phyloP scores from a whole-genome alignment of 2,113 vertebrate species.

The Ammodytes dubius region DNA sequence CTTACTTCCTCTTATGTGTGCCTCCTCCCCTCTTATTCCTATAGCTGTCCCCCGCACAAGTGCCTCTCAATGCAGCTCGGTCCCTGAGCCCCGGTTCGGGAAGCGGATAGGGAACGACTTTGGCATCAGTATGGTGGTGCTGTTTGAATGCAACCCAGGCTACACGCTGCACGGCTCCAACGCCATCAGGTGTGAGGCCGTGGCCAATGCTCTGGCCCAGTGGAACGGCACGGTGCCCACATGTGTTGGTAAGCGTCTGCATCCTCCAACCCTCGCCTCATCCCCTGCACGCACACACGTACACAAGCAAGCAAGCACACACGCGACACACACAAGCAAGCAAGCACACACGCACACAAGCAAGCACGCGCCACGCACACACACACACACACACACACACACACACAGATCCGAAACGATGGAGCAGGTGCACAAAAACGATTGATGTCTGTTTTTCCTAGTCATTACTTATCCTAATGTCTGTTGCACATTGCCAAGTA shows the following conservation, averaged over 20 bases:
- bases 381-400: constrained; percentile 10
- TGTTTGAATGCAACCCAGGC: constrained; percentile 97
- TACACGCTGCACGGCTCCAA: constrained; percentile 93
- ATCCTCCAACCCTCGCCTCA: constrained; percentile 5
- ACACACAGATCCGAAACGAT: constrained; percentile 18
- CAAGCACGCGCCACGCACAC: constrained; percentile 6
- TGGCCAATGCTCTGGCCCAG: constrained; percentile 94
- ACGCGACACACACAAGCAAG: not conserved
- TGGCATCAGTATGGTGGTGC: constrained; percentile 91
- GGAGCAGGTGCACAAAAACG: constrained; percentile 47
- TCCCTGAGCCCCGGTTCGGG: constrained; percentile 97
- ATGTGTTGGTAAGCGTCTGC: constrained; percentile 90
- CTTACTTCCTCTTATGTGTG: constrained; percentile 22
- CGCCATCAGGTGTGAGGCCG: constrained; percentile 95
- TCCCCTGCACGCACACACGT: not conserved
- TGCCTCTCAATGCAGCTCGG: constrained; percentile 95
- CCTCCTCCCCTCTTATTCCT: constrained; percentile 52
- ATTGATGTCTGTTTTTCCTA: constrained; percentile 34
- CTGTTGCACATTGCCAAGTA: constrained; percentile 38
- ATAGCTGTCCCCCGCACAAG: constrained; percentile 97
- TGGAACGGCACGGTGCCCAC: constrained; percentile 98
- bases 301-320: not conserved
- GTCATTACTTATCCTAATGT: constrained; percentile 50
- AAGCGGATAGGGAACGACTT: constrained; percentile 97
- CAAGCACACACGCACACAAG: constrained; percentile 3